A percentile compares a stretch with the other conserved stretches of the same genome.
phyloP scores from a whole-genome alignment of 2,888 invertebrate genomes.

The Napeogenes inachia region DNA sequence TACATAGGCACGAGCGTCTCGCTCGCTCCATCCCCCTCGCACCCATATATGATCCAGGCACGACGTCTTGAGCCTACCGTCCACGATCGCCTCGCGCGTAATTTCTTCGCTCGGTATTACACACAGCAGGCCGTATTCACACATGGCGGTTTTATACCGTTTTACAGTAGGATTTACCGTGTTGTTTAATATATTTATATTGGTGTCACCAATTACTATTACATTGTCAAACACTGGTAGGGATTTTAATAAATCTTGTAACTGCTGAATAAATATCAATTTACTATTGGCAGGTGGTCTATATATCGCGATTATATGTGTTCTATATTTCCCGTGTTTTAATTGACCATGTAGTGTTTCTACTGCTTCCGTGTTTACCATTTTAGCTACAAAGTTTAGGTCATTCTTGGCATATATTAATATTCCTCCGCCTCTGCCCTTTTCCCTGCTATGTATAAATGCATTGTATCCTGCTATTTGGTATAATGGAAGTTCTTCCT shows the following conservation, averaged over 20 bases:
- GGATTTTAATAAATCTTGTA: neutral
- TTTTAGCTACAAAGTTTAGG: neutral
- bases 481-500: constrained; percentile 14
- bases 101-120: constrained; percentile 10
- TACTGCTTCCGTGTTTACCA: neutral
- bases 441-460: constrained; percentile 2
- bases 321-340: neutral
- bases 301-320: constrained; percentile 18
- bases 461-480: constrained; percentile 15
- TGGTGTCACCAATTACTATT: constrained; percentile 10
- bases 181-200: constrained; percentile 2
- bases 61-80: neutral
- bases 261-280: constrained; percentile 8
- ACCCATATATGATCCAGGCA: constrained; percentile 15
- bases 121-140: constrained; percentile 12
- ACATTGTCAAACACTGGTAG: neutral
- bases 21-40: constrained; percentile 10
- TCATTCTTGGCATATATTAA: constrained; percentile 9
- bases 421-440: constrained; percentile 11
- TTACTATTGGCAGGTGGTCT: constrained; percentile 15
- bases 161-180: neutral
- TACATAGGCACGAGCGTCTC: constrained; percentile 4
- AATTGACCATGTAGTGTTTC: constrained; percentile 15
- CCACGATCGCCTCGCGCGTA: constrained; percentile 16
- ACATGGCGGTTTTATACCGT: constrained; percentile 12